These are phyloP conservation scores for Cossypha polioptera DNA, from an alignment of 2,797 vertebrate species.

Conservation along the genomic window DNA sequence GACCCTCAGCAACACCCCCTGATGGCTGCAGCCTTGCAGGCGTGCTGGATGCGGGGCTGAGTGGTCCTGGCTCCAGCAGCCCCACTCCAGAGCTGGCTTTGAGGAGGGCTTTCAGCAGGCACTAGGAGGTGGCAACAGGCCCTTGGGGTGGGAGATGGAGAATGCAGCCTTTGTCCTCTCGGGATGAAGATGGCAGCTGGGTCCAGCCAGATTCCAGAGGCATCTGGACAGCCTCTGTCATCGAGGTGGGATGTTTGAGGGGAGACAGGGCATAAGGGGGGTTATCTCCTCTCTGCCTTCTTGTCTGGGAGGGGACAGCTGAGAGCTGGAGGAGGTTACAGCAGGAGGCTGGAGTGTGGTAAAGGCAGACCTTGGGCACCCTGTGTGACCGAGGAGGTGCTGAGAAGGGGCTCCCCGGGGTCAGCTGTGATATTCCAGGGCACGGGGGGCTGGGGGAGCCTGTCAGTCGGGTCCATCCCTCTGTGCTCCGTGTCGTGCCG, in stretches of 20 bases:
- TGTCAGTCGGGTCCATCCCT: slow-evolving; percentile 67
- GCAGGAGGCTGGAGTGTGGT: background rate
- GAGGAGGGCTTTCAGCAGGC: slow-evolving; percentile 76
- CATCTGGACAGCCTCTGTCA: slow-evolving; percentile 79
- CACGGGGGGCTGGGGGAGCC: background rate
- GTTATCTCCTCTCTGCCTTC: slow-evolving; percentile 16
- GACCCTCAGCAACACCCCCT: slow-evolving; percentile 53
- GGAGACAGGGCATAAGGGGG: background rate
- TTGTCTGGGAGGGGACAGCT: background rate
- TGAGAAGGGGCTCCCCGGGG: background rate
- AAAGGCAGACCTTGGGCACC: background rate
- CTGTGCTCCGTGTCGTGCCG: slow-evolving; percentile 65
- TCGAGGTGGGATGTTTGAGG: slow-evolving; percentile 6
- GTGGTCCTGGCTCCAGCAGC: slow-evolving; percentile 74
- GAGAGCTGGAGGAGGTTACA: background rate
- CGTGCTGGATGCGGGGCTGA: slow-evolving; percentile 63
- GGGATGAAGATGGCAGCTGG: slow-evolving; percentile 35
- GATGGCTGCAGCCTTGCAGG: slow-evolving; percentile 36
- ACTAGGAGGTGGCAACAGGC: slow-evolving; percentile 74
- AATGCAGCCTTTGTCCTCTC: slow-evolving; percentile 47
- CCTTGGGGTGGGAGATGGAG: slow-evolving; percentile 60
- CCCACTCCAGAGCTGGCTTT: slow-evolving; percentile 60
- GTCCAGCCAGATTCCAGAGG: slow-evolving; percentile 74
- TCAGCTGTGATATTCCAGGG: background rate
- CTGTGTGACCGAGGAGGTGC: background rate